Conservation (phyloP, 2,113 vertebrate genomes). For the Neodontobutis hainanensis region DNA sequence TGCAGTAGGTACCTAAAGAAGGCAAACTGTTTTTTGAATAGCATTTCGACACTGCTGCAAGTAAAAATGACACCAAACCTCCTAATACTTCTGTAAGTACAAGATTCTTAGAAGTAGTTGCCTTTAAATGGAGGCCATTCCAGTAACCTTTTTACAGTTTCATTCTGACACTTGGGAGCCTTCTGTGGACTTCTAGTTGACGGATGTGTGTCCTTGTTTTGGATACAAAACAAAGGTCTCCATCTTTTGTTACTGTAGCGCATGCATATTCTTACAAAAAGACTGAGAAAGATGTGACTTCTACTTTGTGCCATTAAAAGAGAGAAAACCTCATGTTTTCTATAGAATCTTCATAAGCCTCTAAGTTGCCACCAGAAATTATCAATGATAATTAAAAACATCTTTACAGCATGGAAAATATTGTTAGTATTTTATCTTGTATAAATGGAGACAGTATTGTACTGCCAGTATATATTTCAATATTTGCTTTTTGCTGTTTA, state of each 20-base stretch:
- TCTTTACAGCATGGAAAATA: constrained; percentile 86
- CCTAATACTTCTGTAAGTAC: constrained; percentile 66
- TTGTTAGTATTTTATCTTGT: constrained; percentile 80
- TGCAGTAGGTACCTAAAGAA: constrained; percentile 63
- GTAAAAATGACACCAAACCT: constrained; percentile 63
- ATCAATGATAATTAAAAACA: constrained; percentile 74
- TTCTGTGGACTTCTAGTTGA: not conserved
- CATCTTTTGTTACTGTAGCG: constrained; percentile 13
- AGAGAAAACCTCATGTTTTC: not conserved
- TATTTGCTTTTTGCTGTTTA: constrained; percentile 90
- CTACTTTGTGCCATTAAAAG: constrained; percentile 50
- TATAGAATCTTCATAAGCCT: constrained; percentile 12
- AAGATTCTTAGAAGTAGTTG: constrained; percentile 75
- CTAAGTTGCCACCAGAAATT: constrained; percentile 49
- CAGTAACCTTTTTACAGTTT: constrained; percentile 81
- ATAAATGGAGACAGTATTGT: constrained; percentile 91
- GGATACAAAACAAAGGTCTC: not conserved
- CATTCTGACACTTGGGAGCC: constrained; percentile 66
- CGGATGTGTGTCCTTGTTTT: constrained; percentile 9
- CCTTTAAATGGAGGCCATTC: constrained; percentile 82
- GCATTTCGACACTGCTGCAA: constrained; percentile 55
- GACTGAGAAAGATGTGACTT: constrained; percentile 8
- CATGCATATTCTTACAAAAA: constrained; percentile 12
- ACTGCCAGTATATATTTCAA: constrained; percentile 89
- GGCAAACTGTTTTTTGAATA: constrained; percentile 22